phyloP scores from a whole-genome alignment of 2,113 vertebrate species.

The Oryzias celebensis region DNA sequence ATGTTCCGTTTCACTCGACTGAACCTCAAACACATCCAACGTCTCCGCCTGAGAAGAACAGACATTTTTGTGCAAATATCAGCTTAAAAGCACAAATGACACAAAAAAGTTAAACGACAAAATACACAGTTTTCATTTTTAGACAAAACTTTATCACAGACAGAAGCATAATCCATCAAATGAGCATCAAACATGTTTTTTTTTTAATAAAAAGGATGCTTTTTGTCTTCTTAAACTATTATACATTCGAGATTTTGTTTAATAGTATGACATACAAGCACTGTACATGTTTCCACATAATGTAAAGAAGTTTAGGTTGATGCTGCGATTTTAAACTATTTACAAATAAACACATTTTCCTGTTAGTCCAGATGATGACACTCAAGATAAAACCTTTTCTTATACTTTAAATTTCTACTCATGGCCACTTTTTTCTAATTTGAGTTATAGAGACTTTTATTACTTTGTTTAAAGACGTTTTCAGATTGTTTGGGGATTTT shows the following conservation, averaged over 20 bases:
- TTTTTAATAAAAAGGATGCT: neutral
- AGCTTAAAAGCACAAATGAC: slow-evolving; percentile 1
- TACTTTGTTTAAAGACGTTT: too few relatives aligned
- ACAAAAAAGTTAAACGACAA: slow-evolving; percentile 1
- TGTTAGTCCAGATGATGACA: neutral
- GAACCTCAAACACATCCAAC: too few relatives aligned
- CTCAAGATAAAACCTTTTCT: neutral
- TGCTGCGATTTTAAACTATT: slow-evolving; percentile 32
- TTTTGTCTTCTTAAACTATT: slow-evolving; percentile 22
- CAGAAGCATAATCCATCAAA: slow-evolving; percentile 31
- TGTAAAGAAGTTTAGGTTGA: slow-evolving; percentile 20
- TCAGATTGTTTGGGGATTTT: too few relatives aligned
- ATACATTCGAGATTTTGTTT: slow-evolving; percentile 16
- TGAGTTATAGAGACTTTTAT: neutral
- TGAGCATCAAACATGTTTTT: slow-evolving; percentile 19
- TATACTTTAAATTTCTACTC: neutral
- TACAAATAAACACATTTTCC: slow-evolving; percentile 42
- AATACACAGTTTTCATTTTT: slow-evolving; percentile 9
- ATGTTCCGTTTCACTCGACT: too few relatives aligned
- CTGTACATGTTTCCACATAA: slow-evolving; percentile 40
- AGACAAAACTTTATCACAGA: slow-evolving; percentile 37
- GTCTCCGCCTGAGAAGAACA: neutral
- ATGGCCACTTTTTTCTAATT: too few relatives aligned
- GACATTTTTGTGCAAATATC: neutral
- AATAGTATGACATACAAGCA: slow-evolving; percentile 26